Evolutionary conservation across 2,113 vertebrate species (phyloP), one percentile per base, ranked within the genome.

Genomic region (Chrysemys picta): DNA sequence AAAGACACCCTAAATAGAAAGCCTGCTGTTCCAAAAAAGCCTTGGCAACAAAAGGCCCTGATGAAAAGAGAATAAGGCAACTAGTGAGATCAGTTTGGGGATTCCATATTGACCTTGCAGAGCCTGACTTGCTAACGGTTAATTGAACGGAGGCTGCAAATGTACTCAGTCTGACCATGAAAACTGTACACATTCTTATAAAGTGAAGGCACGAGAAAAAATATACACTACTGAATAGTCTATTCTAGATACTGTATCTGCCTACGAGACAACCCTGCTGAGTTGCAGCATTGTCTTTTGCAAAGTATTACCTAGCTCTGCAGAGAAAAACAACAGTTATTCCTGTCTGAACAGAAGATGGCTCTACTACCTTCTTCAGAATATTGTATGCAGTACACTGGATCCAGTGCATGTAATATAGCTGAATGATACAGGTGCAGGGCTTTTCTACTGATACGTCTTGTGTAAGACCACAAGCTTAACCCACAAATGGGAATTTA

Each of bases 161-260:
- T 5, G 3, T 1, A 25, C 82, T 38, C 78, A n/a, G 69, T 8
- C 6, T 38, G 62, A 57, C 29, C 1, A 3, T 42, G 59, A 47
- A 45, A 89, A 35, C 49, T 53, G 31, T 31, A 81, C 35, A 53
- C 80, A 42, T 42, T 81, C n/a, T 81, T 52, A 53, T 10, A n/a
- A 62, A 91, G n/a, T 19, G 42, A 92, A 89, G 25, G 22, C 85
- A 38, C 2, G 0, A 35, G 53, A 84, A n/a, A 83, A 88, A 52
- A 1, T 0, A 1, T 21, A 17, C 62, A 3, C 10, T 0, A 2
- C 5, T 78, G 4, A 42, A 47, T 2, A 35, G 7, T 52, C 0
- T 21, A n/a, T 75, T 88, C 88, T 38, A 13, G 24, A 42, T 56
- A 45, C 1, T 6, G 69, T 3, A 29, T 72, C 9, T 53, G 10